Percentiles rank a stretch among this genome's conserved stretches.
These are phyloP conservation scores for Xenops minutus DNA, from an alignment of 2,797 vertebrate genomes.

Conservation along the genomic window DNA sequence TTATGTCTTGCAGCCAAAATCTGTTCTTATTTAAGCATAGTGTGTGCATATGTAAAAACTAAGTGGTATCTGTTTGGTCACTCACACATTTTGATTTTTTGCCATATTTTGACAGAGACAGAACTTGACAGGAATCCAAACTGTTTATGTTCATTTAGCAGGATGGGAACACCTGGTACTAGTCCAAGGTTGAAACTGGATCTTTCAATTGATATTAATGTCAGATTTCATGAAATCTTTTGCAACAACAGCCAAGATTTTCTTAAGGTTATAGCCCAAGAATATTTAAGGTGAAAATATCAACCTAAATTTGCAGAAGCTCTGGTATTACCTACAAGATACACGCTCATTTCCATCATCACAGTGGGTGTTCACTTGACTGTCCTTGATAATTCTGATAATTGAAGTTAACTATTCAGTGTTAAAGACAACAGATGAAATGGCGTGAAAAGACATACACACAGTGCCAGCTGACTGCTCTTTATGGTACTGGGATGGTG, in stretches of 20 bases:
- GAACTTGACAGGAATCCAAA: background rate
- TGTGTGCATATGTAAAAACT: background rate
- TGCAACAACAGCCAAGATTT: background rate
- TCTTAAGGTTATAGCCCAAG: background rate
- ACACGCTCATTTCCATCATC: background rate
- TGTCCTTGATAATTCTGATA: background rate
- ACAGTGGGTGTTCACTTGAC: background rate
- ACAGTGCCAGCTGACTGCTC: background rate
- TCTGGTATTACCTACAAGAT: background rate
- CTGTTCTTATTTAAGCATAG: background rate
- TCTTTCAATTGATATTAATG: background rate
- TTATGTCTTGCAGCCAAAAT: background rate
- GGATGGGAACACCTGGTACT: background rate
- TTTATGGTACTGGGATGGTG: background rate
- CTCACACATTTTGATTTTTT: background rate
- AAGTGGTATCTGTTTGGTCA: background rate
- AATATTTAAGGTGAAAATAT: background rate
- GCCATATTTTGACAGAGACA: background rate
- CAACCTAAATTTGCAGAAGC: background rate
- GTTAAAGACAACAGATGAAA: background rate
- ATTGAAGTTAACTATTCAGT: background rate
- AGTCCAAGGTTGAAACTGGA: background rate
- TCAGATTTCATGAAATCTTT: background rate
- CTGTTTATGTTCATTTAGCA: background rate
- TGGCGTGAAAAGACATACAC: accelerated